Percentiles rank a stretch among this genome's conserved stretches.
Evolutionary conservation across 2,797 vertebrate species (phyloP).

Genomic region (Amblyraja radiata): DNA sequence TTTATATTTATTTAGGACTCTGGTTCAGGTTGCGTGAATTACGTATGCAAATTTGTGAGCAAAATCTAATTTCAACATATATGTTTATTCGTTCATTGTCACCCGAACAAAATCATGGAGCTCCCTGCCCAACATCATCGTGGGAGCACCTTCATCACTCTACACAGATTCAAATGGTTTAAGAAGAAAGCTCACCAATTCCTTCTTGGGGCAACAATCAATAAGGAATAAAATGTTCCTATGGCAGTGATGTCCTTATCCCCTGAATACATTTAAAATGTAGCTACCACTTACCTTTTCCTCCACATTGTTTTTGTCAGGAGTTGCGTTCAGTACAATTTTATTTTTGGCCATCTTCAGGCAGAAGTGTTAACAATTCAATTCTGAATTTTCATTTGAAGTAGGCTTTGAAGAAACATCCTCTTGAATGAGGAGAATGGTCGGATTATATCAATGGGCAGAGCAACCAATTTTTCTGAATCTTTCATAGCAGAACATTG

Average conservation of each 20-base stretch:
- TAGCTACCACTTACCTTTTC: background rate
- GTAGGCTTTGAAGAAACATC: background rate
- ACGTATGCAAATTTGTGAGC: background rate
- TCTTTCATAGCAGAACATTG: background rate
- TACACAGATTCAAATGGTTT: background rate
- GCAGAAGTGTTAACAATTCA: background rate
- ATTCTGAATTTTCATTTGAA: background rate
- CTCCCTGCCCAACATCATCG: background rate
- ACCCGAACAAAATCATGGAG: background rate
- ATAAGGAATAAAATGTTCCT: background rate
- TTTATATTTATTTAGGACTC: background rate
- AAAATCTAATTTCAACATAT: background rate
- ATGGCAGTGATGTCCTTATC: background rate
- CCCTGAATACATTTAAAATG: background rate
- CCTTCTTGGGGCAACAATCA: background rate
- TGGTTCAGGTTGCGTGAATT: background rate
- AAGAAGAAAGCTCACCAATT: background rate
- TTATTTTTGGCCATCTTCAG: background rate
- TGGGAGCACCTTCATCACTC: background rate
- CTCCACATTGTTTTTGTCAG: background rate
- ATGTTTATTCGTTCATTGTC: background rate
- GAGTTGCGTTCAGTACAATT: background rate
- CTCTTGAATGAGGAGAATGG: background rate
- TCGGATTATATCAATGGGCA: background rate
- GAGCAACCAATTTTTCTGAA: background rate